A percentile compares a stretch with the other conserved stretches of the same genome.
These are phyloP conservation scores for Fulmarus glacialis DNA, from an alignment of 2,113 vertebrate species.

Conservation along the genomic window DNA sequence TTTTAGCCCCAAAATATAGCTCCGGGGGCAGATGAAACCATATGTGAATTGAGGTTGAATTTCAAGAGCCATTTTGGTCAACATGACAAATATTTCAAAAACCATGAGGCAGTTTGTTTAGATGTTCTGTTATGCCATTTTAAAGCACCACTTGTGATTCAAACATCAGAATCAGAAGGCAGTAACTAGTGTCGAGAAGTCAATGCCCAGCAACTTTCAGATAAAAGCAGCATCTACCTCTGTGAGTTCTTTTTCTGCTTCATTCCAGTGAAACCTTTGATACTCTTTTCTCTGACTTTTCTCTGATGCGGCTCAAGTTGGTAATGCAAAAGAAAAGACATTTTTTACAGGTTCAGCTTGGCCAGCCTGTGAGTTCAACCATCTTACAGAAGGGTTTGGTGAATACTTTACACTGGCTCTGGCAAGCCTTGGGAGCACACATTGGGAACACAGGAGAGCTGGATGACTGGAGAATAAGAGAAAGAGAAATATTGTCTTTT, in stretches of 20 bases:
- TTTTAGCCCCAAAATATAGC: background rate
- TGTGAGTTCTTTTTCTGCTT: background rate
- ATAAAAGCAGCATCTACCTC: background rate
- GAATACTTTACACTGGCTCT: background rate
- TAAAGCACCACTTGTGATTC: background rate
- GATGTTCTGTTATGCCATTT: background rate
- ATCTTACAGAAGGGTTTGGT: accelerated
- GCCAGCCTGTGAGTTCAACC: background rate
- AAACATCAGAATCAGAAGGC: background rate
- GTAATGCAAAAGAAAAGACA: background rate
- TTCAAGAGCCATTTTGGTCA: background rate
- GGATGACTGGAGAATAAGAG: background rate
- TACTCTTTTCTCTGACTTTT: background rate
- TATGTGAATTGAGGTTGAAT: background rate
- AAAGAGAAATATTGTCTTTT: background rate
- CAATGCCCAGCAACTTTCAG: background rate
- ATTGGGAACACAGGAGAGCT: background rate
- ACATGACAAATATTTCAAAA: background rate
- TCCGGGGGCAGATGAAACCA: background rate
- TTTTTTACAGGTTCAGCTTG: background rate
- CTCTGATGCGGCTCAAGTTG: background rate
- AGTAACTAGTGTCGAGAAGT: background rate
- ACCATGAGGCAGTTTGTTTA: background rate
- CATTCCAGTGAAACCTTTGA: background rate
- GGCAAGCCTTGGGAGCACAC: background rate